Percentiles rank a stretch among this genome's conserved stretches.
phyloP scores from a whole-genome alignment of 2,888 invertebrate species.

The Portevinia maculata region DNA sequence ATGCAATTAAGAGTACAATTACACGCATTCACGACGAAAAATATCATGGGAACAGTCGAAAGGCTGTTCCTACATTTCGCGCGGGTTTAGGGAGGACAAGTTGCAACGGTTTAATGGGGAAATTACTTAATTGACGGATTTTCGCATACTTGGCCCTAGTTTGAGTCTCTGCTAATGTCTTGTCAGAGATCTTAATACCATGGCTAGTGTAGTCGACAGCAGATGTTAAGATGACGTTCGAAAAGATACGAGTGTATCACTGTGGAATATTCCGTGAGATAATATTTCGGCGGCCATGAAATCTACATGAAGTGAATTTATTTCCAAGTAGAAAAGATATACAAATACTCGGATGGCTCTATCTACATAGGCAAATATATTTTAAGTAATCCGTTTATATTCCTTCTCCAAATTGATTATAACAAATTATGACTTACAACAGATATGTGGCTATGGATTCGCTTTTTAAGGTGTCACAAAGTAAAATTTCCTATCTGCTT shows the following conservation, averaged over 20 bases:
- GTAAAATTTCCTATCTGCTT: too few relatives aligned
- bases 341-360: too few relatives aligned
- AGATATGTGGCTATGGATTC: too few relatives aligned
- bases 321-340: too few relatives aligned
- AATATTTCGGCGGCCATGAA: not conserved
- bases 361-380: too few relatives aligned
- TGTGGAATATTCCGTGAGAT: slow-evolving; percentile 7
- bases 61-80: not conserved
- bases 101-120: slow-evolving; percentile 42
- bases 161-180: not conserved
- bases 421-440: too few relatives aligned
- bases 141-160: slow-evolving; percentile 22
- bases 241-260: not conserved
- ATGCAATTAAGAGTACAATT: slow-evolving; percentile 67
- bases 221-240: slow-evolving; percentile 2
- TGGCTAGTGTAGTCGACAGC: slow-evolving; percentile 20
- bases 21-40: slow-evolving; percentile 55
- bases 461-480: too few relatives aligned
- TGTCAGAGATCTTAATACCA: slow-evolving; percentile 8
- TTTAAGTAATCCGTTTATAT: too few relatives aligned
- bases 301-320: not conserved
- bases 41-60: slow-evolving; percentile 54
- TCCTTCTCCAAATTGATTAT: too few relatives aligned
- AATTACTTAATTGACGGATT: slow-evolving; percentile 55
- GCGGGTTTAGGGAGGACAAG: slow-evolving; percentile 21